A percentile compares a stretch with the other conserved stretches of the same genome.
phyloP scores from a whole-genome alignment of 2,888 invertebrate species.

The Drosophila imparisetae region DNA sequence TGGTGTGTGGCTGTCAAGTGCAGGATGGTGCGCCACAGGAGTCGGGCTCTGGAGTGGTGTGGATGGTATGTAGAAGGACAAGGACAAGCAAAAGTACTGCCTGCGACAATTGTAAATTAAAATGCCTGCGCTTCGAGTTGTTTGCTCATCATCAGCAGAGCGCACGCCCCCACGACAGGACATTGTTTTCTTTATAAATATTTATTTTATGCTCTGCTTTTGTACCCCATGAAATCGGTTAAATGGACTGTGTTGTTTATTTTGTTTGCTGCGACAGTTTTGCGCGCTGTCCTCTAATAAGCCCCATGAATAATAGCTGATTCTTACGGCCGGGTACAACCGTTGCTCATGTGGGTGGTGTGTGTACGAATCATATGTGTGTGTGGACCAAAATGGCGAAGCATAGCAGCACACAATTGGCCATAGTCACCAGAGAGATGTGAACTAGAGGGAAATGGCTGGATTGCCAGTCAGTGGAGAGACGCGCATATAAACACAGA shows the following conservation, averaged over 20 bases:
- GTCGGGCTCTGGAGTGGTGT: not conserved
- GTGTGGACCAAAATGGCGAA: conserved; percentile 43
- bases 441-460: not conserved
- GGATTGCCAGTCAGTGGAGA: conserved; percentile 26
- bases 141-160: conserved; percentile 73
- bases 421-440: not conserved
- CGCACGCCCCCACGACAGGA: conserved; percentile 54
- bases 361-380: conserved; percentile 38
- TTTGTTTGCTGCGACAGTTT: conserved; percentile 53
- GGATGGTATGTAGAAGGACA: not conserved
- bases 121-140: conserved; percentile 54
- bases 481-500: conserved; percentile 25
- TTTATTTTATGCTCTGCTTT: conserved; percentile 68
- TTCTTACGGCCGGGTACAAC: conserved; percentile 37
- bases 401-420: conserved; percentile 42
- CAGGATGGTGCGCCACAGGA: conserved; percentile 28
- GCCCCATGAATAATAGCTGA: conserved; percentile 64
- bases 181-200: conserved; percentile 76
- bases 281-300: conserved; percentile 71
- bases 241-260: conserved; percentile 76
- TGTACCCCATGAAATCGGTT: conserved; percentile 66
- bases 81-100: conserved; percentile 36
- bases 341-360: conserved; percentile 34
- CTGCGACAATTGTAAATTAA: conserved; percentile 62
- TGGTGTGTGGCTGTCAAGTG: conserved; percentile 20